Evolutionary conservation across 1,140 invertebrate genomes (phyloP).

Genomic region (Hypothenemus hampei): DNA sequence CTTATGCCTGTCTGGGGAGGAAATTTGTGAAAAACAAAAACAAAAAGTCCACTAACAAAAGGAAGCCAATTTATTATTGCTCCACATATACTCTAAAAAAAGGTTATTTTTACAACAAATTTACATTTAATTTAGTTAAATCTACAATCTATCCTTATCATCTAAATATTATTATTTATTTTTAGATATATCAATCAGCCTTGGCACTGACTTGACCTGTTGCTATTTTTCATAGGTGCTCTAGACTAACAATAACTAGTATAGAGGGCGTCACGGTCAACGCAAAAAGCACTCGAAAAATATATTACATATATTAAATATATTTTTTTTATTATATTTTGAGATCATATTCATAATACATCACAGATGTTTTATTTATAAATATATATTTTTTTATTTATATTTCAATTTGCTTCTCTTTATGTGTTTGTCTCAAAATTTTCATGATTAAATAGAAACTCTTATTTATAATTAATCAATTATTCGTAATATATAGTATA

Average conservation of each 20-base stretch:
- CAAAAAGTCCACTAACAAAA: slow-evolving; percentile 30
- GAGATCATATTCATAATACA: slow-evolving; percentile 34
- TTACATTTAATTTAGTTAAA: slow-evolving; percentile 30
- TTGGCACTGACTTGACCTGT: not conserved
- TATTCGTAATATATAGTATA: no score
- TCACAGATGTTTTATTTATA: slow-evolving; percentile 30
- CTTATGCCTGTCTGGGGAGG: not conserved
- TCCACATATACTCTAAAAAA: slow-evolving; percentile 32
- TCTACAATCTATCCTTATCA: slow-evolving; percentile 20
- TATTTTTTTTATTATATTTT: slow-evolving; percentile 27
- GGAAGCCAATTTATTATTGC: slow-evolving; percentile 30
- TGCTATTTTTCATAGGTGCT: slow-evolving; percentile 15
- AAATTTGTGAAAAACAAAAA: slow-evolving; percentile 24
- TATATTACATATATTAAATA: slow-evolving; percentile 27
- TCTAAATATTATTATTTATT: slow-evolving; percentile 12
- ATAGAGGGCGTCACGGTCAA: not conserved
- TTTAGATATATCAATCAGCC: not conserved
- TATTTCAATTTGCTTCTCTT: slow-evolving; percentile 10
- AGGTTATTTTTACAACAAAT: slow-evolving; percentile 33
- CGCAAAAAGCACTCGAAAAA: slow-evolving; percentile 16
- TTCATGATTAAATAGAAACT: not conserved
- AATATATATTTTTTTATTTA: slow-evolving; percentile 11
- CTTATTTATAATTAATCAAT: not conserved
- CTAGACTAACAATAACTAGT: not conserved
- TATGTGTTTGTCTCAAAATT: not conserved